Evolutionary conservation across 2,888 invertebrate genomes (phyloP).

Genomic region (Cinara cedri): DNA sequence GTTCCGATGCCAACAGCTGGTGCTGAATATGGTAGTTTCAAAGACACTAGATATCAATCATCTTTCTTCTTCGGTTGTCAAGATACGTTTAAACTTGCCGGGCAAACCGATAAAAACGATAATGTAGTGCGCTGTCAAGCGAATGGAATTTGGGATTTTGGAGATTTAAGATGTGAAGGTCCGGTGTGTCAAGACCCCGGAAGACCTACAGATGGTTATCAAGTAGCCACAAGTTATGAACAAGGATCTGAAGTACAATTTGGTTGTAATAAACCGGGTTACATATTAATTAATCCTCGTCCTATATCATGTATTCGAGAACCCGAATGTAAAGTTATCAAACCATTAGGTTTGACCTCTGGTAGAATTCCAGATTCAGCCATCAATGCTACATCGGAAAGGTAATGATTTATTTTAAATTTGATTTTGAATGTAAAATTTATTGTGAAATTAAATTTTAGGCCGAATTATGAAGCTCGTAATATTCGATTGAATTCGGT

Average conservation of each 20-base stretch:
- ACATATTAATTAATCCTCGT: constrained; percentile 87
- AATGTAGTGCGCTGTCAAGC: constrained; percentile 90
- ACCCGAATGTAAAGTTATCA: constrained; percentile 92
- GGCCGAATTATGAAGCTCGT: constrained; percentile 86
- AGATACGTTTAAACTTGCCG: constrained; percentile 86
- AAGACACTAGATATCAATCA: constrained; percentile 88
- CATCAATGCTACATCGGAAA: constrained; percentile 92
- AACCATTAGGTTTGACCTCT: constrained; percentile 87
- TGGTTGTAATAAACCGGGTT: constrained; percentile 88
- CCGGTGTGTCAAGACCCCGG: constrained; percentile 97
- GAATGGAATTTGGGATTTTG: constrained; percentile 96
- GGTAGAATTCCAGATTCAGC: constrained; percentile 93
- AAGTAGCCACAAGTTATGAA: constrained; percentile 68
- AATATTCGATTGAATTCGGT: constrained; percentile 89
- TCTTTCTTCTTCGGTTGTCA: constrained; percentile 96
- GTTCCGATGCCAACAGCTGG: constrained; percentile 88
- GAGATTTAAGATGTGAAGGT: constrained; percentile 92
- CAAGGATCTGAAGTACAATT: constrained; percentile 91
- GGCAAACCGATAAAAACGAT: constrained; percentile 89
- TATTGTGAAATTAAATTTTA: constrained; percentile 58
- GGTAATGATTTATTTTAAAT: constrained; percentile 62
- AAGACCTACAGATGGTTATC: constrained; percentile 88
- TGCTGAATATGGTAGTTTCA: constrained; percentile 87
- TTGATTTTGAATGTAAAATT: constrained; percentile 5
- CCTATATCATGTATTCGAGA: constrained; percentile 90